Evolutionary conservation across 2,113 vertebrate species (phyloP), one percentile per base, ranked within the genome.

Genomic region (Myiozetetes cayanensis): DNA sequence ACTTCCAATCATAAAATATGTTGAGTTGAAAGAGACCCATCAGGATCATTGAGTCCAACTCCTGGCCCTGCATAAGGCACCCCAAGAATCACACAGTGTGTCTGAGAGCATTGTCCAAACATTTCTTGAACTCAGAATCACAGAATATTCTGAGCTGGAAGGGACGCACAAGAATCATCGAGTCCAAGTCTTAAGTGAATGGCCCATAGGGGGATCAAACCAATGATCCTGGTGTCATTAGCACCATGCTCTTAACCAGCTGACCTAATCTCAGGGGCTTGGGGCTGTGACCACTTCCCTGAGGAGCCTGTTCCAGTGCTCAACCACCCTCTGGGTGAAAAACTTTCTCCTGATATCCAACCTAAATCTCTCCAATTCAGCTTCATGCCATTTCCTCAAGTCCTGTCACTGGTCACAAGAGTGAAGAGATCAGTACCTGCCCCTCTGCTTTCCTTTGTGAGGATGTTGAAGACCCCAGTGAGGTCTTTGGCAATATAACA

Each of bases 381-480:
- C 47, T 43, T 70, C 21, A 41, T 23, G 16, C 11, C 21, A 49
- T 62, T 83, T 70, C 25, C n/a, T 70, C 4, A 3, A 31, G 35
- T 35, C 12, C 21, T 70, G 21, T 35, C 55, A 55, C 3, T 35
- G 41, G 47, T 31, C 25, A 23, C 21, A 31, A 21, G 24, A 35
- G 31, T 53, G 20, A 89, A 28, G 71, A 83, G n/a, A 22, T 30
- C 28, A 6, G 35, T 20, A 33, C n/a, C 41, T 55, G 39, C 21
- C 47, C 39, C 25, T 76, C 25, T 8, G 3, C 14, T 55, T 83
- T 8, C 14, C 55, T 31, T 63, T 0, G 0, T 31, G 25, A 43
- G 41, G 71, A 27, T 43, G 6, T 3, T 30, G 7, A 62, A 49
- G 21, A 70, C 47, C 55, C 22, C 30, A 27, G 17, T 5, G 4